Evolutionary conservation across 2,888 invertebrate species (phyloP).

Genomic region (Julus scanicus): DNA sequence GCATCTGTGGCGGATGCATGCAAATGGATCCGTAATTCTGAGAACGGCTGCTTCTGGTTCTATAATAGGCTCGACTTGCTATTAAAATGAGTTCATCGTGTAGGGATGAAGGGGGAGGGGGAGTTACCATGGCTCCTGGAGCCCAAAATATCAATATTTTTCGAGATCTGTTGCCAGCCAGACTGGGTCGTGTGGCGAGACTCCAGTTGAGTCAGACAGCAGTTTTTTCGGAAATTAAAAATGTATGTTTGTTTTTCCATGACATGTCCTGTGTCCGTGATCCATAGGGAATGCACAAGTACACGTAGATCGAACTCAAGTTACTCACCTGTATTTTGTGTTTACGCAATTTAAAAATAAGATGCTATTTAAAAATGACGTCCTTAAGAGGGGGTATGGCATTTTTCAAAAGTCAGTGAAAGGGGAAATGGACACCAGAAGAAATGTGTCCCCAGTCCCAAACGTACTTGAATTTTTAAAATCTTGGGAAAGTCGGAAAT

Average conservation of each 20-base stretch:
- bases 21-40: not conserved
- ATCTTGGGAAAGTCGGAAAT: no score
- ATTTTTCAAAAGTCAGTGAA: no score
- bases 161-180: constrained; percentile 30
- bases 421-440: no score
- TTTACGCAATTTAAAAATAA: no score
- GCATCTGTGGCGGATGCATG: not conserved
- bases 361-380: no score
- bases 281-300: not conserved
- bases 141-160: constrained; percentile 16
- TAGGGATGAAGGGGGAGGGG: not conserved
- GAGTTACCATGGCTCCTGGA: constrained; percentile 3
- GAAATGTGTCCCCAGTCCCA: no score
- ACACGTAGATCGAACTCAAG: no score
- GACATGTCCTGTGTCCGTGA: not conserved
- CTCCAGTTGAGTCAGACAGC: not conserved
- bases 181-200: constrained; percentile 23
- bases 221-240: not conserved
- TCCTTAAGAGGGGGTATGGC: no score
- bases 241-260: not conserved
- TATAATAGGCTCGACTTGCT: not conserved
- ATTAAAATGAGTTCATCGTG: constrained; percentile 35
- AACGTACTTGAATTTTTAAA: no score
- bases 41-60: not conserved
- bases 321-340: no score